Conservation (phyloP, 1,140 invertebrate species). For the Agrilus planipennis region DNA sequence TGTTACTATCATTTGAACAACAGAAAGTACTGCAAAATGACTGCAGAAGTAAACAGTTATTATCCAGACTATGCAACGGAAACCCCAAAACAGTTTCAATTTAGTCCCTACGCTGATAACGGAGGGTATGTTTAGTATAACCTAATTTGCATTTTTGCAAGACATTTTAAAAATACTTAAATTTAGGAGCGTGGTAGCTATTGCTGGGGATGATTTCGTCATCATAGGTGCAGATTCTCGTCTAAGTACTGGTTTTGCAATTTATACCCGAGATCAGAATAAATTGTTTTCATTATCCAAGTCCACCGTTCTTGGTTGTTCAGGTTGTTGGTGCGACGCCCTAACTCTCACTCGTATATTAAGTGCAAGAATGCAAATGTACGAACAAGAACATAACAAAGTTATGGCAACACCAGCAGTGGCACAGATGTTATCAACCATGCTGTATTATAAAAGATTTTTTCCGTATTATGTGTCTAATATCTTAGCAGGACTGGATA, state of each 20-base stretch:
- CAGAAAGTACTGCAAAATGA: too few relatives aligned
- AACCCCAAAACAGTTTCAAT: slow-evolving; percentile 47
- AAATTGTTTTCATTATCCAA: slow-evolving; percentile 72
- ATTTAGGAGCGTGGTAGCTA: slow-evolving; percentile 71
- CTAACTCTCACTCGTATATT: slow-evolving; percentile 81
- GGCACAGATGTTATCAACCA: slow-evolving; percentile 90
- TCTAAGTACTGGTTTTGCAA: slow-evolving; percentile 80
- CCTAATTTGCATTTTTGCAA: slow-evolving; percentile 3
- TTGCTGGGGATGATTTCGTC: slow-evolving; percentile 61
- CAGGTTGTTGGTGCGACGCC: slow-evolving; percentile 97
- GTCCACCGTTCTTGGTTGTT: slow-evolving; percentile 73
- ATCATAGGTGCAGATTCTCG: slow-evolving; percentile 81
- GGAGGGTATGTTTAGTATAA: slow-evolving; percentile 46
- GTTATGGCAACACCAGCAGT: slow-evolving; percentile 84
- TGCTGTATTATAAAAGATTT: slow-evolving; percentile 94
- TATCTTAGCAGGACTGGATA: slow-evolving; percentile 80
- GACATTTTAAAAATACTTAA: slow-evolving; percentile 10
- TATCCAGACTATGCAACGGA: slow-evolving; percentile 52
- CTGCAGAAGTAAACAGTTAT: too few relatives aligned
- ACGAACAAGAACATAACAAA: slow-evolving; percentile 90
- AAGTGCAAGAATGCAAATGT: slow-evolving; percentile 84
- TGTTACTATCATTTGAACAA: too few relatives aligned
- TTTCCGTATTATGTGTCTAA: slow-evolving; percentile 98
- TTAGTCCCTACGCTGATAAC: slow-evolving; percentile 64
- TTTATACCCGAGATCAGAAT: slow-evolving; percentile 77